Conservation (phyloP, 2,113 vertebrate genomes). For the Phalacrocorax brasilianus region DNA sequence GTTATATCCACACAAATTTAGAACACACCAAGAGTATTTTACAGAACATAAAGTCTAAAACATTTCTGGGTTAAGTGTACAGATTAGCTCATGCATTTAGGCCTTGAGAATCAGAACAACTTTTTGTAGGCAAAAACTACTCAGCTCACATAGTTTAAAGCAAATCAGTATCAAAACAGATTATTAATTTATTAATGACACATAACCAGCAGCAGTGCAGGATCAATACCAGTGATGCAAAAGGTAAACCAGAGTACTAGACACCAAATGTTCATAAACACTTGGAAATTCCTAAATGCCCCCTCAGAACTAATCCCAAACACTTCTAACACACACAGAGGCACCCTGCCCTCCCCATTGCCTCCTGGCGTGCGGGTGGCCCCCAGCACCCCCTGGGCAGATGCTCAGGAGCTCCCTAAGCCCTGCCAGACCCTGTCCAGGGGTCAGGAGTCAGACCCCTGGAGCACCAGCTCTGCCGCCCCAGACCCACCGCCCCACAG, state of each 20-base stretch:
- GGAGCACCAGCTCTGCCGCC: too few relatives aligned
- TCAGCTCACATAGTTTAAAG: not conserved
- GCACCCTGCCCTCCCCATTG: not conserved
- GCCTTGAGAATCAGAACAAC: not conserved
- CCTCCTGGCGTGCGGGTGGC: accelerated
- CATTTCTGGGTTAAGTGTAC: not conserved
- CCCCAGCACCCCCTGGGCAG: not conserved
- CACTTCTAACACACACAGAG: too few relatives aligned
- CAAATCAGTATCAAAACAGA: not conserved
- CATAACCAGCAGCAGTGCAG: not conserved
- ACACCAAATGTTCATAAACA: not conserved
- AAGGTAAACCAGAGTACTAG: not conserved
- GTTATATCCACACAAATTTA: not conserved
- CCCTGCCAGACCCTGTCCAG: too few relatives aligned
- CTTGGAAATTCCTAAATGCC: not conserved
- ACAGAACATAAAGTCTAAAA: not conserved
- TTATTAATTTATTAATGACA: not conserved
- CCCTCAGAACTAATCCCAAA: not conserved
- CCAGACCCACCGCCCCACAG: too few relatives aligned
- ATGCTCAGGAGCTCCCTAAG: too few relatives aligned
- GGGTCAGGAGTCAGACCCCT: too few relatives aligned
- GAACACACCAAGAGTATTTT: not conserved
- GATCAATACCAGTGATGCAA: not conserved
- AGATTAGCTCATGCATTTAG: not conserved
- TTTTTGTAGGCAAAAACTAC: not conserved